Conservation (phyloP, 2,888 invertebrate genomes). For the Cheilosia vernalis region DNA sequence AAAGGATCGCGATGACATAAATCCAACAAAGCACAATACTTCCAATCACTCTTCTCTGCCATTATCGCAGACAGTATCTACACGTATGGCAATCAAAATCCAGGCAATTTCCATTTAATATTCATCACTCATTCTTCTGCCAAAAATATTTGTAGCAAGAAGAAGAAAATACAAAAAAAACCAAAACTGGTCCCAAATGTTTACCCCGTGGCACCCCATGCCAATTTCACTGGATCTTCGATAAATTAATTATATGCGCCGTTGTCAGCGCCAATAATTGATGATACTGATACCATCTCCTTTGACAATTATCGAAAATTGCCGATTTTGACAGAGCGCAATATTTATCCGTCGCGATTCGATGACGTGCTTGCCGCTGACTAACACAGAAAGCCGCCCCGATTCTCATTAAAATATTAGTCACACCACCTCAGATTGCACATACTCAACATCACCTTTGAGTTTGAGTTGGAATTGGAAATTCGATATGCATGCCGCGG, state of each 20-base stretch:
- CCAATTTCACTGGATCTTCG: constrained; percentile 14
- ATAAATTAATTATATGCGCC: constrained; percentile 58
- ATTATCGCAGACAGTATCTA: constrained; percentile 61
- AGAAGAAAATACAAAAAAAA: constrained; percentile 9
- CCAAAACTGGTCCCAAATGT: constrained; percentile 50
- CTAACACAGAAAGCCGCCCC: constrained; percentile 45
- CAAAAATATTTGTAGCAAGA: constrained; percentile 20
- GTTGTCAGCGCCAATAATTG: constrained; percentile 73
- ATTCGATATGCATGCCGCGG: constrained; percentile 60
- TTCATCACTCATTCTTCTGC: constrained; percentile 62
- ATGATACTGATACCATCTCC: constrained; percentile 65
- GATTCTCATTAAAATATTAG: constrained; percentile 64
- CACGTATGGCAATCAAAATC: constrained; percentile 70
- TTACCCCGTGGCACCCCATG: constrained; percentile 56
- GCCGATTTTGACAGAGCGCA: constrained; percentile 58
- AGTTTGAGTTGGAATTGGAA: constrained; percentile 42
- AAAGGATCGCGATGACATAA: constrained; percentile 46
- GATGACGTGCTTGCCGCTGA: constrained; percentile 1
- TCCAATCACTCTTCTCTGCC: constrained; percentile 31
- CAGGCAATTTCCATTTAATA: constrained; percentile 55
- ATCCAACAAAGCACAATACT: constrained; percentile 27
- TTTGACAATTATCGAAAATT: constrained; percentile 46
- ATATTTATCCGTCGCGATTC: constrained; percentile 35
- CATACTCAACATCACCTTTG: constrained; percentile 13
- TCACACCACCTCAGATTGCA: constrained; percentile 38